Evolutionary conservation across 1,140 invertebrate species (phyloP), one percentile per base, ranked within the genome.

Genomic region (Dendrolimus kikuchii): DNA sequence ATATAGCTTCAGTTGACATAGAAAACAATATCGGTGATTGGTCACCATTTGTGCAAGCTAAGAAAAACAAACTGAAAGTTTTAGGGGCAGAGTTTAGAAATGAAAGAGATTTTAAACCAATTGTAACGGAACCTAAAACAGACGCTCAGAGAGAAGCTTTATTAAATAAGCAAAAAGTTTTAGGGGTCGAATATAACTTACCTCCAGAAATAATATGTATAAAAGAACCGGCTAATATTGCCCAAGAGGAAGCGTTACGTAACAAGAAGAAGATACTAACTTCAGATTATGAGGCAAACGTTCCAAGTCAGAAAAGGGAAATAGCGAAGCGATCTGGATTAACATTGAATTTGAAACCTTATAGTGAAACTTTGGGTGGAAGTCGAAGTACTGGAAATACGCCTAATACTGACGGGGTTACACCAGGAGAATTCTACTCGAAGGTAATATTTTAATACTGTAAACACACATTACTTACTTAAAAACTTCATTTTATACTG

Each of bases 341-440:
- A 46, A 81, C 77, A 5, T 68, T 88, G 49, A 81, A 88, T 71
- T 68, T 88, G 56, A 82, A 86, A 59, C 78, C 82, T 0, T 80
- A 66, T 44, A 66, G 61, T 45, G 80, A 82, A 40, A 51, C 44
- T 10, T 53, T 53, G 4, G 36, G 40, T 6, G 9, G 50, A 0
- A 59, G 47, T 47, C 49, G 38, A 42, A 66, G 55, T 45, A 53
- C 51, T 6, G 62, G 44, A 37, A 51, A 55, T 6, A 78, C 75
- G 10, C 66, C 81, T 6, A 81, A 65, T 53, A 66, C 74, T 45
- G 74, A 70, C 7, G 61, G 63, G 4, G 51, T 79, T 6, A 87
- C 85, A 5, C 85, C 86, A 1, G 81, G 78, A 7, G 83, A 87
- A 36, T 69, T 86, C 7, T 79, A 80, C 60, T 60, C 75, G 36